A percentile compares a stretch with the other conserved stretches of the same genome.
Evolutionary conservation across 2,113 vertebrate species (phyloP).

Genomic region (Hemiprocne comata): DNA sequence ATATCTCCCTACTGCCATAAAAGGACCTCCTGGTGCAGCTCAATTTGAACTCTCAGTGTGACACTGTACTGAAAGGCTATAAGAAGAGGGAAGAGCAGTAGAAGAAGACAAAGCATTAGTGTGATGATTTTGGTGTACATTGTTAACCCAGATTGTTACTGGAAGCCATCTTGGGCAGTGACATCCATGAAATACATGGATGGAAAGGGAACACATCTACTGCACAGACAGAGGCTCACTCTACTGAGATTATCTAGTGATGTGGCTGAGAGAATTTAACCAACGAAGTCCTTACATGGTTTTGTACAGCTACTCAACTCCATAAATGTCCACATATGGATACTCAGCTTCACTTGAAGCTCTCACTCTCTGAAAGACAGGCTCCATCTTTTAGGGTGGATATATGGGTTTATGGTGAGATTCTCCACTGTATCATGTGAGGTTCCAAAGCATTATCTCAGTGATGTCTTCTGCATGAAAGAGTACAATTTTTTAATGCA

Average conservation of each 20-base stretch:
- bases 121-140: accelerated
- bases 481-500: background rate
- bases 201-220: background rate
- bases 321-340: too few relatives aligned
- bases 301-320: background rate
- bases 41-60: background rate
- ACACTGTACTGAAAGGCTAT: background rate
- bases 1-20: background rate
- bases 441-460: background rate
- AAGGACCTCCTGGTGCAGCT: background rate
- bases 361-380: background rate
- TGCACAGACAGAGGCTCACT: background rate
- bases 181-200: background rate
- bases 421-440: background rate
- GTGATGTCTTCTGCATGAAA: background rate
- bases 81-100: background rate
- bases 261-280: background rate
- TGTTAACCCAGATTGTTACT: background rate
- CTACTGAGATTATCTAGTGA: background rate
- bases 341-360: background rate
- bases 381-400: background rate
- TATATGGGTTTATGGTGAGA: background rate
- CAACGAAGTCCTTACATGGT: background rate
- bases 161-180: background rate
- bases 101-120: background rate